Evolutionary conservation across 37 sponge, comb jelly and placozoan genomes (phyloP), one percentile per base, ranked within the genome.

Genomic region (Crambe crambe): DNA sequence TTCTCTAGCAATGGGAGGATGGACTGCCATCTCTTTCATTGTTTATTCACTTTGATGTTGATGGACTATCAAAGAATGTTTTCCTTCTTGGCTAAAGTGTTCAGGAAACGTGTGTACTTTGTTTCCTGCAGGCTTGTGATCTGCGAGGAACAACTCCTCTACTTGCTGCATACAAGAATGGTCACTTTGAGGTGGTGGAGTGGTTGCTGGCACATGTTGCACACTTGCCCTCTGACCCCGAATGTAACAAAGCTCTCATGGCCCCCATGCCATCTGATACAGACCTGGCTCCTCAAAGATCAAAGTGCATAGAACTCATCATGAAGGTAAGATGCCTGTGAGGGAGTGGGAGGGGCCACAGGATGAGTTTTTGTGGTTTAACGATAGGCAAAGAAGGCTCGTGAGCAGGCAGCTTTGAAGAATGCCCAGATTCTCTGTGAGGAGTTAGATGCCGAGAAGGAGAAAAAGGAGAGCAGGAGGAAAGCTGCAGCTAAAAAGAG

Each of bases 221-320:
- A 32, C 94, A 96, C 71, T 82, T 93, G 10, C 99, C 99, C 64
- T 87, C 89, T 26, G 99, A 98, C 60, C 77, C 64, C 1, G 99
- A 98, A 67, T 98, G 99, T 78, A 93, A 95, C 79, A 98, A 98
- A 80, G 88, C 89, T 37, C 80, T 98, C 63, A 57, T 89, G 73
- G 90, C 92, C 5, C 96, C 99, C n/a, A 83, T 78, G 31, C 85
- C 84, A 4, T 39, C 77, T 30, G 84, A 89, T 43, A 86, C 89
- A 37, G 93, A 90, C 83, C 87, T 95, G 35, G 79, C 87, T 0
- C 88, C 89, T 20, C 85, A 85, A 34, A 76, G 99, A 23, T 77
- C 96, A 15, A 87, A 90, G 51, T 95, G 99, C 74, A 73, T 95
- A 37, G 99, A 98, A 56, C 80, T 93, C 72, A 96, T 98, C 72